Evolutionary conservation across 2,797 vertebrate genomes (phyloP), one percentile per base, ranked within the genome.

Genomic region (Gorsachius magnificus): DNA sequence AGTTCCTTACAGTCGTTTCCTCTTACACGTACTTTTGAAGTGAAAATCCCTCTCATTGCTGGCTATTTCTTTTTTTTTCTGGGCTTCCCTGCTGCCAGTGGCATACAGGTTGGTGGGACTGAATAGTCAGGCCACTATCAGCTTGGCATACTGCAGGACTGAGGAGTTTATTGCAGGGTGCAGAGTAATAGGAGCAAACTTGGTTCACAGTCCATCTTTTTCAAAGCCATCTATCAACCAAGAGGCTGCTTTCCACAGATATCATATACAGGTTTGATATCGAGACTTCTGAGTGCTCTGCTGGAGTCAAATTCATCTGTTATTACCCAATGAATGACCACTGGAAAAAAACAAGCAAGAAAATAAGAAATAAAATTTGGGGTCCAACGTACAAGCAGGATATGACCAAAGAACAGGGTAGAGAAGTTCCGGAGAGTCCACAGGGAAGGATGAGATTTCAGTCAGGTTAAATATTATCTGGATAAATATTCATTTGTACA

Each of bases 121-220:
- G 71, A 70, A 64, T 7, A 65, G 31, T 63, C 74, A 20, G 38
- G 75, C 66, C 26, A 14, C 63, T 90, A 84, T n/a, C 80, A 82
- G 54, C 58, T 70, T 57, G 79, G 76, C 56, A 38, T 77, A 53
- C 51, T 82, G 74, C 63, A 68, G 54, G 74, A 79, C 66, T 82
- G 80, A 93, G 69, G 38, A 74, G 17, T 12, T 58, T 58, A 92
- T 84, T 83, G 77, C 74, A 90, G 76, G 54, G 56, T 93, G 63
- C 65, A 90, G 78, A 80, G 28, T 76, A 93, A 86, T 65, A 83
- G 48, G 57, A 89, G 56, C 58, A 95, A 91, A 96, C 93, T 81
- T 91, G 35, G 61, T 76, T 79, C 46, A 72, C 51, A 78, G 58
- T 75, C 57, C 85, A 64, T 81, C 53, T 75, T 94, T 94, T 91